Base-by-base conservation (phyloP, 2,113 vertebrate genomes). In the Myodes glareolus region DNA sequence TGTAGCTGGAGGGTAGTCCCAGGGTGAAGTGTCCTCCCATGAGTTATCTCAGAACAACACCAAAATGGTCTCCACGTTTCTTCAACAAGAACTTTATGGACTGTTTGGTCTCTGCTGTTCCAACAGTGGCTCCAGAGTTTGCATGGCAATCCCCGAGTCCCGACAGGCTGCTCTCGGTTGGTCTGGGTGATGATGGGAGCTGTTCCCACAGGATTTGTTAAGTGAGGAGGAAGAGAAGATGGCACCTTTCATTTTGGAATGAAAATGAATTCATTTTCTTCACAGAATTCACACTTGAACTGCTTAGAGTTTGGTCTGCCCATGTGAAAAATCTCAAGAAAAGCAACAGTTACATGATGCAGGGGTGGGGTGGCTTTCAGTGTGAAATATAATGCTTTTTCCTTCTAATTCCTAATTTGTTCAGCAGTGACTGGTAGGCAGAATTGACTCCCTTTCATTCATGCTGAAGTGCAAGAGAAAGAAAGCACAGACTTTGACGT, bases 191-290 rank as follows among this genome's bases (percentile, higher is more conserved):
- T 52, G 17, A 82, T 55, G 23, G 76, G 92, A 76, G 80, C 36
- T 78, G 90, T 29, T 97, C 85, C 58, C 50, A 58, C 55, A 27
- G 31, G 36, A n/a, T 91, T 87, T 94, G 86, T 8, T 58, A 88
- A 90, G 36, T 82, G 77, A 95, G 55, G 11, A 12, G 29, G 29
- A 63, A 61, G 42, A 92, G 14, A 68, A 88, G 58, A 77, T 29
- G 29, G 7, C 6, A 31, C 31, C 55, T 94, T 93, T 92, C 31
- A 87, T 36, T 92, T 94, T 77, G 42, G 61, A 96, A 88, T 90
- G 73, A 94, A 95, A 94, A 39, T 36, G 11, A 89, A 89, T 75
- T 96, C 7, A 39, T 93, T 96, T 92, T 88, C 76, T 78, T 94
- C n/a, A 82, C 80, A 61, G 31, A 92, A 39, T 33, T 65, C 23